Conservation (phyloP, 2,113 vertebrate species). For the Progne subis region DNA sequence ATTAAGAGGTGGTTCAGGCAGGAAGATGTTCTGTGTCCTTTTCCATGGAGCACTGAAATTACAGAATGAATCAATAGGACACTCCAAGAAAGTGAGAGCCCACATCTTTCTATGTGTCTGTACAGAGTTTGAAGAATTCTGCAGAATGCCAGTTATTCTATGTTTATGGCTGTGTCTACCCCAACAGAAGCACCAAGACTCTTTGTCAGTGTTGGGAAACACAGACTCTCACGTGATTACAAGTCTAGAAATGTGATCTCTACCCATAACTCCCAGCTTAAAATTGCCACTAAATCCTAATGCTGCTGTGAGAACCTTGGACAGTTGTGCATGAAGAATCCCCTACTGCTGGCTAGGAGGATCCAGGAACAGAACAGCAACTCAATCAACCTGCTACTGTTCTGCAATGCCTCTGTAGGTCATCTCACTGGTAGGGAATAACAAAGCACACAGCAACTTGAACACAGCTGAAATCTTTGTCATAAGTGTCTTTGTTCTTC, state of each 20-base stretch:
- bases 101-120: accelerated
- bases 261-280: background rate
- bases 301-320: background rate
- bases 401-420: background rate
- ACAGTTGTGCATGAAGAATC: background rate
- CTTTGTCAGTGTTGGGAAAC: background rate
- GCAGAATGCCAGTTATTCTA: background rate
- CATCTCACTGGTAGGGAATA: background rate
- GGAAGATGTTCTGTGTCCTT: background rate
- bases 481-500: background rate
- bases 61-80: background rate
- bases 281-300: background rate
- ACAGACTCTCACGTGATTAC: background rate
- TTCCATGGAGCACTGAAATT: background rate
- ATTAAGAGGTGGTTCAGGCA: background rate
- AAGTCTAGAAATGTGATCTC: background rate
- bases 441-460: background rate
- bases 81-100: background rate
- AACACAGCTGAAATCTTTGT: background rate
- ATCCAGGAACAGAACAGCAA: background rate
- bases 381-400: background rate
- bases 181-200: background rate
- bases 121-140: background rate
- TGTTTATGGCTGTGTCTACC: background rate
- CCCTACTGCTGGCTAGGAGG: background rate